Percentiles rank a stretch among this genome's conserved stretches.
phyloP scores from a whole-genome alignment of 1,140 invertebrate genomes.

The Branchinecta lindahli region DNA sequence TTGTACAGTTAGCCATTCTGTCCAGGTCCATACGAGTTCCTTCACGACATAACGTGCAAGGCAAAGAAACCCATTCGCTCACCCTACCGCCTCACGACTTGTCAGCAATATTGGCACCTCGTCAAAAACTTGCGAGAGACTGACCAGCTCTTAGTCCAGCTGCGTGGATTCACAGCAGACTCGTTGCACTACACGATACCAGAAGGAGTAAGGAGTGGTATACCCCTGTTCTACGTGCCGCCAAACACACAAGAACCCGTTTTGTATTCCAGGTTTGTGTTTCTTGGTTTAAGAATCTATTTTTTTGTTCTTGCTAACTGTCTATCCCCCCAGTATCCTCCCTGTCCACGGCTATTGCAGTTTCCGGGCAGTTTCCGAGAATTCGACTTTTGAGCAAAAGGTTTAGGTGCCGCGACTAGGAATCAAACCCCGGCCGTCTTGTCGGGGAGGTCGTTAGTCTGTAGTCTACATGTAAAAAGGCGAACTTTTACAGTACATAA shows the following conservation, averaged over 20 bases:
- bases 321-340: neutral
- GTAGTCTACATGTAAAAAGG: too few relatives aligned
- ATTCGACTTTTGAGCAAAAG: too few relatives aligned
- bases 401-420: too few relatives aligned
- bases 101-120: conserved; percentile 50
- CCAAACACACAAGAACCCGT: conserved; percentile 36
- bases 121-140: conserved; percentile 46
- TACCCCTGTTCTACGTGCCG: conserved; percentile 53
- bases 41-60: conserved; percentile 56
- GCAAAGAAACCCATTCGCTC: conserved; percentile 50
- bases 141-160: conserved; percentile 50
- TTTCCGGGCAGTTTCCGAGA: too few relatives aligned
- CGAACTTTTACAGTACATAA: too few relatives aligned
- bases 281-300: too few relatives aligned
- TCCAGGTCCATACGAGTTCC: conserved; percentile 55
- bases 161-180: conserved; percentile 51
- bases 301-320: too few relatives aligned
- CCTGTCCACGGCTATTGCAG: conserved; percentile 16
- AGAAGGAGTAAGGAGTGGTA: conserved; percentile 52
- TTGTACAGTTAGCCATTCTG: too few relatives aligned
- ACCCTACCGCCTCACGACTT: conserved; percentile 48
- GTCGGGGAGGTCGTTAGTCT: too few relatives aligned
- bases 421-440: too few relatives aligned
- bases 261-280: conserved; percentile 35
- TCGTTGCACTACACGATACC: conserved; percentile 50